These are phyloP conservation scores for Timandra comae DNA, from an alignment of 2,888 invertebrate species.

Conservation along the genomic window DNA sequence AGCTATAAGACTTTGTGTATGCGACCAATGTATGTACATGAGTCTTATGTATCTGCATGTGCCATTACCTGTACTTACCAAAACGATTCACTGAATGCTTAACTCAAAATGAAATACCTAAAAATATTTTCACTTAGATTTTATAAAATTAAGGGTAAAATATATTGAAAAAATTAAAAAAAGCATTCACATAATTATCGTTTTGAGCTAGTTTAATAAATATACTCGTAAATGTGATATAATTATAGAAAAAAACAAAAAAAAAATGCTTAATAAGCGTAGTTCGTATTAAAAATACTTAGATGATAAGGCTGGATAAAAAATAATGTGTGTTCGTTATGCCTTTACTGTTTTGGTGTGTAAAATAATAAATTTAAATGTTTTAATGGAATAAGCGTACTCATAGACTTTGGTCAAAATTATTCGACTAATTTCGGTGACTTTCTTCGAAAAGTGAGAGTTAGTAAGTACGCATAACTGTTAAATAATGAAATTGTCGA, in stretches of 20 bases:
- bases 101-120: neutral
- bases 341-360: slow-evolving; percentile 5
- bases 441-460: too few relatives aligned
- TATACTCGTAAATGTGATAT: slow-evolving; percentile 72
- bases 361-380: too few relatives aligned
- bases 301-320: slow-evolving; percentile 43
- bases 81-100: slow-evolving; percentile 33
- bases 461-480: too few relatives aligned
- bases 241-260: slow-evolving; percentile 51
- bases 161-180: slow-evolving; percentile 30
- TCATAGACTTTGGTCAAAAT: too few relatives aligned
- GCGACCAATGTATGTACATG: too few relatives aligned
- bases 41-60: slow-evolving; percentile 41
- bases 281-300: slow-evolving; percentile 42
- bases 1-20: too few relatives aligned
- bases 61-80: slow-evolving; percentile 48
- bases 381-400: too few relatives aligned
- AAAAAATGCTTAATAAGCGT: slow-evolving; percentile 58
- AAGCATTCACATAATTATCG: slow-evolving; percentile 48
- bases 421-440: too few relatives aligned
- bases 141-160: slow-evolving; percentile 20
- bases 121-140: slow-evolving; percentile 36
- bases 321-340: slow-evolving; percentile 12
- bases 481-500: too few relatives aligned
- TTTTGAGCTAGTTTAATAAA: slow-evolving; percentile 47